Conservation (phyloP, 2,113 vertebrate species). For the Aegotheles bennettii region DNA sequence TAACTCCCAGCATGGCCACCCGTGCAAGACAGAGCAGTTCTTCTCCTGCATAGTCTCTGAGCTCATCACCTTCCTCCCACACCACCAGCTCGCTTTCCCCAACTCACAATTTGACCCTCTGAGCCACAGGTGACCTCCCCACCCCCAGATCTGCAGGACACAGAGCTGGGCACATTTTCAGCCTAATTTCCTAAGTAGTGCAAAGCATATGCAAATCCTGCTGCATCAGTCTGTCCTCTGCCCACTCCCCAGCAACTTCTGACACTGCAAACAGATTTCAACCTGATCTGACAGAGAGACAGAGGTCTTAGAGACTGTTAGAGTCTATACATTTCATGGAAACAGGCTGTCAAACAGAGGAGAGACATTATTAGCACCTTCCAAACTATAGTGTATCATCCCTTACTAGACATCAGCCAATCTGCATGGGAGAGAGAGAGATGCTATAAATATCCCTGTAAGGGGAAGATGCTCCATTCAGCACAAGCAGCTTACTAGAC, state of each 20-base stretch:
- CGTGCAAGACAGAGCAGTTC: not conserved
- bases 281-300: not conserved
- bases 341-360: constrained; percentile 12
- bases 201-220: not conserved
- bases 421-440: not conserved
- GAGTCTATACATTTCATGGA: constrained; percentile 24
- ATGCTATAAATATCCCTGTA: not conserved
- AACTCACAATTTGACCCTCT: rapidly evolving
- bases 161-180: not conserved
- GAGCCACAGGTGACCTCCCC: not conserved
- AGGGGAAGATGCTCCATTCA: not conserved
- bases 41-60: not conserved
- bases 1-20: not conserved
- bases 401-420: constrained; percentile 35
- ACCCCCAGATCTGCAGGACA: not conserved
- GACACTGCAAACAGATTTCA: not conserved
- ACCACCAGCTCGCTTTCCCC: not conserved
- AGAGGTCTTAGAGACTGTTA: constrained; percentile 9
- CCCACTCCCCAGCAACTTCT: constrained; percentile 7
- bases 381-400: constrained; percentile 5
- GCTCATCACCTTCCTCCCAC: not conserved
- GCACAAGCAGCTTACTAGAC: not conserved
- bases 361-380: constrained; percentile 42
- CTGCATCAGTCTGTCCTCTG: not conserved
- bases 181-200: not conserved